Evolutionary conservation across 2,113 vertebrate genomes (phyloP), one percentile per base, ranked within the genome.

Genomic region (Galeopterus variegatus): DNA sequence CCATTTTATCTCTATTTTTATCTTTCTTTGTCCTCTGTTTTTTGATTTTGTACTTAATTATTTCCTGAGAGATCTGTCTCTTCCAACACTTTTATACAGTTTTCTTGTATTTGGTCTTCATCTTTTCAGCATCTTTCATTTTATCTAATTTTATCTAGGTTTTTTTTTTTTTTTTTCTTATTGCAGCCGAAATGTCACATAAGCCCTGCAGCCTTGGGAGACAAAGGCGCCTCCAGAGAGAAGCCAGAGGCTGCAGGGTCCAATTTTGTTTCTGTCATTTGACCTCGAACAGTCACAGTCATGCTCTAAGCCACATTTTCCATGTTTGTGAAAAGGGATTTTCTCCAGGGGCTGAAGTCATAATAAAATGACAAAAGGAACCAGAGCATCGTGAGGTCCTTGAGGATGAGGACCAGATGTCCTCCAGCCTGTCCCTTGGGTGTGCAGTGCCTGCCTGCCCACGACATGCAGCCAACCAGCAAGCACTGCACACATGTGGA

Each of bases 401-500:
- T 3, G 64, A 11, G 33, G 77, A 58, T 54, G 23, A 48, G 36
- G 50, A 48, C 1, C 1, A 8, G 1, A 0, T 1, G 36, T 31
- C 65, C 18, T 18, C 18, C 6, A 60, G 24, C 45, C 14, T 3
- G 18, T 1, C 0, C 73, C 69, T 13, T 1, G 17, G 17, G 7
- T 0, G 1, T 0, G 12, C 58, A 28, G 36, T 0, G 0, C 60
- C 50, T 41, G 41, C 41, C 41, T 41, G 10, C 52, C 36, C 6
- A 24, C 0, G 69, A 54, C 18, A 0, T 0, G 0, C 64, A 6
- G 21, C 1, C 23, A 17, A 6, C 36, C 31, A 1, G n/a, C 8
- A 0, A 11, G 33, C 26, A 2, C 31, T 12, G 54, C 64, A 33
- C 0, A 3, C 0, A 3, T 0, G 1, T 9, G 3, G 50, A n/a